A percentile compares a stretch with the other conserved stretches of the same genome.
Evolutionary conservation across 2,888 invertebrate genomes (phyloP).

Genomic region (Zootermopsis nevadensis): DNA sequence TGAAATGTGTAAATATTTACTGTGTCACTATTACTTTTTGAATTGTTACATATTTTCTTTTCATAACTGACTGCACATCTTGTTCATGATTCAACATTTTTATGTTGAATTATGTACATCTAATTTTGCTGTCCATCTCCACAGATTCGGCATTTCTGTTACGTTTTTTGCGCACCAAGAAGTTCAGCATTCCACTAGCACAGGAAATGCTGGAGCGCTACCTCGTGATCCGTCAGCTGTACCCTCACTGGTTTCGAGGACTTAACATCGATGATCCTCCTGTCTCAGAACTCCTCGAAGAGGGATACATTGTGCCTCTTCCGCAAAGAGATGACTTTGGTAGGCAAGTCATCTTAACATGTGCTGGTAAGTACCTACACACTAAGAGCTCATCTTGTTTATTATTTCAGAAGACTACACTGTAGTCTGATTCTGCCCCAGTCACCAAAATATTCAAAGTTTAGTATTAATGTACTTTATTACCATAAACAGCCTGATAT

Average conservation of each 20-base stretch:
- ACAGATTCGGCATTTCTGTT: conserved; percentile 81
- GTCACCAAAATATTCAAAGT: too few relatives aligned
- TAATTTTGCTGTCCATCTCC: conserved; percentile 44
- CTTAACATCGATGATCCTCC: conserved; percentile 83
- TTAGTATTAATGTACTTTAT: too few relatives aligned
- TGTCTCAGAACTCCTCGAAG: conserved; percentile 82
- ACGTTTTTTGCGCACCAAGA: conserved; percentile 61
- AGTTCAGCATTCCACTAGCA: conserved; percentile 60
- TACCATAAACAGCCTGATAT: too few relatives aligned
- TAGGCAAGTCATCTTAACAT: conserved; percentile 80
- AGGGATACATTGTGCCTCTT: conserved; percentile 69
- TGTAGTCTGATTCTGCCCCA: too few relatives aligned
- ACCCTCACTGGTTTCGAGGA: conserved; percentile 87
- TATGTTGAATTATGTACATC: too few relatives aligned
- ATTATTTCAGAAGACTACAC: too few relatives aligned
- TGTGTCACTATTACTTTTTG: too few relatives aligned
- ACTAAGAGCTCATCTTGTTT: not conserved
- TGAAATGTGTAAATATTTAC: too few relatives aligned
- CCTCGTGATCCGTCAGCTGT: conserved; percentile 83
- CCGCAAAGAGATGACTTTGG: conserved; percentile 79
- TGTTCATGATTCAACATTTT: too few relatives aligned
- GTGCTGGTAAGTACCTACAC: conserved; percentile 70
- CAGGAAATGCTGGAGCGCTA: conserved; percentile 77
- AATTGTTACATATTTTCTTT: too few relatives aligned
- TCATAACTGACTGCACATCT: too few relatives aligned